Base-by-base conservation (phyloP, 1,140 invertebrate genomes). In the Lepidostoma basale region DNA sequence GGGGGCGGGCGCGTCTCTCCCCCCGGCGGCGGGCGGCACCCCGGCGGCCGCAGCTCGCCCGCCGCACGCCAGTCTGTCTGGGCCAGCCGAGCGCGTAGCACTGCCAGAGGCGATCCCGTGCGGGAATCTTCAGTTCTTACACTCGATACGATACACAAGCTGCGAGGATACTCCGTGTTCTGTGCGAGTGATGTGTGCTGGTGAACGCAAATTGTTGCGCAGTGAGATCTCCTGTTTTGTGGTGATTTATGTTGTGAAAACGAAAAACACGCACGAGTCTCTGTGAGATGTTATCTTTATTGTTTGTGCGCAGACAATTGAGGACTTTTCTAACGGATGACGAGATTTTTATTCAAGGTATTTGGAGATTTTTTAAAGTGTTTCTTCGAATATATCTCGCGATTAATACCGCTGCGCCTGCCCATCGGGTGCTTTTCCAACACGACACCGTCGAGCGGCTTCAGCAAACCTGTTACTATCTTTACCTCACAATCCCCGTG, bases 281-380 rank as follows among this genome's bases (percentile, higher is more conserved):
- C 36, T 40, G 62, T 65, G 68, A 69, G 33, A 69, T 69, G 68
- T 60, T 65, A 58, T 59, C 68, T 14, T 49, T 69, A 30, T 33
- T 69, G 28, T 69, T 69, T 65, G 68, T 69, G 68, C 68, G 62
- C 14, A 56, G 68, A 65, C 68, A 69, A 69, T 65, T 69, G 54
- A 64, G 68, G 40, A 69, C 68, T 69, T 69, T 69, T 64, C 68
- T 65, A 69, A 69, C 68, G 68, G 68, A 69, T 69, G 68, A 65
- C 68, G 68, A 69, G 22, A 59, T 40, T 62, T 56, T 69, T 69
- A 49, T 59, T 33, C 25, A 54, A 69, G 68, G 68, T 69, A 65
- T 58, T 40, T 40, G 6, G 25, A 20, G 14, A 14, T 62, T 62
- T 47, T 40, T 25, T 45, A 39, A 20, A 3, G 1, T 14, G 25